Evolutionary conservation across 2,113 vertebrate species (phyloP), one percentile per base, ranked within the genome.

Genomic region (Oryzias woworae): DNA sequence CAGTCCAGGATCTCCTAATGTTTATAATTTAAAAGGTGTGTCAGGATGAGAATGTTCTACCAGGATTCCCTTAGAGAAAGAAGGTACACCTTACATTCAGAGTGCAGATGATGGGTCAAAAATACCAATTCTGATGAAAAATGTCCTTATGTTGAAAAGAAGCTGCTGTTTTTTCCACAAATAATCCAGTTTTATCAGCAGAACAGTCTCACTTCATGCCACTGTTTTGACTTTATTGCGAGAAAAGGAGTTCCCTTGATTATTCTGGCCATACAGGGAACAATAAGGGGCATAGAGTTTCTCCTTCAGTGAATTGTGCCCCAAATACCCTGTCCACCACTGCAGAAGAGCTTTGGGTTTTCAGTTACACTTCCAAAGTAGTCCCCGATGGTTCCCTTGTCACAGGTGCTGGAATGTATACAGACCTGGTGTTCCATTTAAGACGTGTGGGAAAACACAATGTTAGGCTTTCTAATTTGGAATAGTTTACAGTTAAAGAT

Each of bases 181-280:
- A 90, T 82, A 81, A 73, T 73, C 63, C 64, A 51, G 77, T 85
- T 85, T 85, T 84, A 87, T 81, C 83, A 85, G 77, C 72, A 50
- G 57, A 73, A 58, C 62, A 78, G 84, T 83, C 67, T 84, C 83
- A 83, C 67, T 77, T 83, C 58, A 65, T 88, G 22, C 24, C 52
- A 63, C 72, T 80, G 73, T 85, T 82, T 84, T 69, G 52, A 78
- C 79, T 87, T 90, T 85, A 82, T 75, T 77, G 79, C 69, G 71
- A 81, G 74, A 82, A 79, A 80, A 80, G 79, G 84, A 81, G 85
- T 89, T 90, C 55, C 86, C 83, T 72, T 74, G 75, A 77, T 87
- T 82, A 79, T 36, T 36, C 36, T 73, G 82, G 86, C 83, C 80
- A 74, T 58, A 72, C 45, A 66, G 75, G 46, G 72, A 88, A 81